Conservation (phyloP, 1,140 invertebrate genomes). For the Drosophila grimshawi region DNA sequence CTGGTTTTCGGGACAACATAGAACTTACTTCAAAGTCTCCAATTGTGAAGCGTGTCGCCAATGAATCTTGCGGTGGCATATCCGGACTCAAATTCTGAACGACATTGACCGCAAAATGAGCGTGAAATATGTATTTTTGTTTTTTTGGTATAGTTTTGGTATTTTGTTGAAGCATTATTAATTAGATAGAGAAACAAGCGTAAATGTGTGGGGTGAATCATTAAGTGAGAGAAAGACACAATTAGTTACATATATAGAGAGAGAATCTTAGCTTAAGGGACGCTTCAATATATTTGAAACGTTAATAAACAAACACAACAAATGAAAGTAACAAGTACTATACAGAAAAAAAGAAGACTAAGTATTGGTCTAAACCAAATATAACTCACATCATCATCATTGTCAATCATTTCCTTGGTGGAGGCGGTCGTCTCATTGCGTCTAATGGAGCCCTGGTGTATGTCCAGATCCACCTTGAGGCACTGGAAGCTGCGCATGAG, state of each 20-base stretch:
- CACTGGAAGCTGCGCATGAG: conserved; percentile 93
- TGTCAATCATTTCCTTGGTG: conserved; percentile 95
- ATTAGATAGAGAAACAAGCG: conserved; percentile 66
- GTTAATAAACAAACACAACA: conserved; percentile 59
- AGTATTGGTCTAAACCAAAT: neutral
- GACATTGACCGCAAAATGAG: conserved; percentile 60
- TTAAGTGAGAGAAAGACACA: conserved; percentile 77
- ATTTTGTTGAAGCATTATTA: conserved; percentile 61
- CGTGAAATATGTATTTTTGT: conserved; percentile 45
- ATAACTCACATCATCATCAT: conserved; percentile 93
- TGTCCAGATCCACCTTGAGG: conserved; percentile 92
- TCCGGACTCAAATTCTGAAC: conserved; percentile 87
- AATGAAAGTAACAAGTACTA: conserved; percentile 29
- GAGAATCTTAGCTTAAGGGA: conserved; percentile 20
- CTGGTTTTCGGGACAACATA: conserved; percentile 40
- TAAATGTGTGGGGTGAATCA: conserved; percentile 57
- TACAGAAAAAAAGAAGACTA: conserved; percentile 16
- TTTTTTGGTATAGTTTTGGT: conserved; percentile 33
- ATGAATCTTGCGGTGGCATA: conserved; percentile 86
- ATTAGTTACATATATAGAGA: conserved; percentile 74
- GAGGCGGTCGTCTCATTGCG: conserved; percentile 95
- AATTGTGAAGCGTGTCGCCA: conserved; percentile 87
- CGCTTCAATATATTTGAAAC: conserved; percentile 6
- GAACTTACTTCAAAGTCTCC: conserved; percentile 87
- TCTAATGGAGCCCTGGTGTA: conserved; percentile 94